Evolutionary conservation across 2,888 invertebrate species (phyloP).

Genomic region (Anaspis maculata): DNA sequence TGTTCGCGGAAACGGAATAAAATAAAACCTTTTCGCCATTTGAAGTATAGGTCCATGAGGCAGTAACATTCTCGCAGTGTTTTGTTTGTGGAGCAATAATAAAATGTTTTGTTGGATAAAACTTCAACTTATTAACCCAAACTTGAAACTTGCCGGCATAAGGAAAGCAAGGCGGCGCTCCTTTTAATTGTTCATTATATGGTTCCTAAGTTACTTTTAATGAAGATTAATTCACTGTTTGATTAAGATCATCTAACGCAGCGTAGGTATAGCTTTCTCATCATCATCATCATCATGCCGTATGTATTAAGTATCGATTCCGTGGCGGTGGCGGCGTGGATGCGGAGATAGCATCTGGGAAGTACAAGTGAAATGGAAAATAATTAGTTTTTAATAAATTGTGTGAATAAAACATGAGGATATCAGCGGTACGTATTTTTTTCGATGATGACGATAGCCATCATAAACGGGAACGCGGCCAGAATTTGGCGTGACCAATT

Average conservation of each 20-base stretch:
- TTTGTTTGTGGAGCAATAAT: no score
- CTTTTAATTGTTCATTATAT: conserved; percentile 32
- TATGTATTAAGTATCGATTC: no score
- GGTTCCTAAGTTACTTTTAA: conserved; percentile 31
- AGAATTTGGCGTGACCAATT: conserved; percentile 5
- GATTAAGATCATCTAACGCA: conserved; percentile 24
- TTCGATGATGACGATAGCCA: conserved; percentile 4
- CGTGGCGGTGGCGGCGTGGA: no score
- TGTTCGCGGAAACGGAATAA: no score
- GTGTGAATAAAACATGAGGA: conserved; percentile 9
- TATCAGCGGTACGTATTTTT: conserved; percentile 8
- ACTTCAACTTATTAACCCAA: no score
- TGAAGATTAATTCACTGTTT: conserved; percentile 32
- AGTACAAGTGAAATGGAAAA: conserved; percentile 10
- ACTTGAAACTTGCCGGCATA: conserved; percentile 10
- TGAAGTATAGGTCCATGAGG: no score
- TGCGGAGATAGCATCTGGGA: no score
- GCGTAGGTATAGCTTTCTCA: conserved; percentile 12
- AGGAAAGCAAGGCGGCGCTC: conserved; percentile 12
- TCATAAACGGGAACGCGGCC: conserved; percentile 1
- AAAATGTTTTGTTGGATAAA: no score
- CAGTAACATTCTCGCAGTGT: no score
- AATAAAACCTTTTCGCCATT: no score
- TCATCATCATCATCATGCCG: background rate
- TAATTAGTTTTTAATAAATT: conserved; percentile 13